phyloP scores from a whole-genome alignment of 2,888 invertebrate genomes.

The Sphaerophoria taeniata region DNA sequence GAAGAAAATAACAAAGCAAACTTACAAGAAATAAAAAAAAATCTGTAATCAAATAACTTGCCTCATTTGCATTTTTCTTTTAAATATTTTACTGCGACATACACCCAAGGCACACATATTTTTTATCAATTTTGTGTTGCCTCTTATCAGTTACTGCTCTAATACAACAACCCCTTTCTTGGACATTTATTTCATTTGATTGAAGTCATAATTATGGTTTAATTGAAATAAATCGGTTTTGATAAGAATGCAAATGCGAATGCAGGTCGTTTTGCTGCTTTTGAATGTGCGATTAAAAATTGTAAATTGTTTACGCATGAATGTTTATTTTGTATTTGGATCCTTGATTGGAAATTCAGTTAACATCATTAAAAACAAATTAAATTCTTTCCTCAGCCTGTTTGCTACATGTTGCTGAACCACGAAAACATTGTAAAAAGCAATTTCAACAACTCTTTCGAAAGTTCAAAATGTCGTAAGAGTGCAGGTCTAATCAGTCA shows the following conservation, averaged over 20 bases:
- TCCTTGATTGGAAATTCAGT: background rate
- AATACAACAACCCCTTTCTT: slow-evolving; percentile 51
- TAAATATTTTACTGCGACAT: slow-evolving; percentile 55
- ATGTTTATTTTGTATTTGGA: background rate
- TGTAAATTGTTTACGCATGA: slow-evolving; percentile 24
- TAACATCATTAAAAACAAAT: background rate
- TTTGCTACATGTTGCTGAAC: too few relatives aligned
- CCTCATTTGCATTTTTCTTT: slow-evolving; percentile 65
- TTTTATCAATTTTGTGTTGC: slow-evolving; percentile 32
- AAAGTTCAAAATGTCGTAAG: background rate
- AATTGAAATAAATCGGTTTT: slow-evolving; percentile 71
- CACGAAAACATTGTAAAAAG: too few relatives aligned
- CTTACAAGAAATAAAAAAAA: slow-evolving; percentile 40
- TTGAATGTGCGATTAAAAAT: slow-evolving; percentile 6
- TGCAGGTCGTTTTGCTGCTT: slow-evolving; percentile 24
- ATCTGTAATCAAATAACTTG: slow-evolving; percentile 54
- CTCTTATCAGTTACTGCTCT: slow-evolving; percentile 12
- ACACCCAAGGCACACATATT: slow-evolving; percentile 54
- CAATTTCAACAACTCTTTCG: background rate
- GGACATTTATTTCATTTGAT: slow-evolving; percentile 44
- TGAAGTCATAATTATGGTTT: slow-evolving; percentile 73
- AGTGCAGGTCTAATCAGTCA: slow-evolving; percentile 6
- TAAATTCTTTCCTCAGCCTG: background rate
- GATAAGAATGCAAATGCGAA: slow-evolving; percentile 53
- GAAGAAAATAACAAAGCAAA: slow-evolving; percentile 10